These are phyloP conservation scores for Podotricha telesiphe DNA, from an alignment of 2,888 invertebrate genomes.

Conservation along the genomic window DNA sequence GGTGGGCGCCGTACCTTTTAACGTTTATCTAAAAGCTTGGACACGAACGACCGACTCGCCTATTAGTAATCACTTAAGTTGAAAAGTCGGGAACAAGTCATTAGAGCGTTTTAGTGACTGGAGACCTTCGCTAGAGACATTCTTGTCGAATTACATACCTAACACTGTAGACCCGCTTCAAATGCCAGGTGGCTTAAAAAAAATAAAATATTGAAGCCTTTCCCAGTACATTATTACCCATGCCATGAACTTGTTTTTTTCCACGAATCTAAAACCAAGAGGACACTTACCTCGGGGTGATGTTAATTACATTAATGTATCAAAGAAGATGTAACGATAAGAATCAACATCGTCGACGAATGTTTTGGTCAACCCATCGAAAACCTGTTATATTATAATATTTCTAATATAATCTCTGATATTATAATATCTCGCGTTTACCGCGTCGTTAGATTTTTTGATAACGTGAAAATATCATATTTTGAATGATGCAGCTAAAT, in stretches of 20 bases:
- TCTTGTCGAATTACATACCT: not conserved
- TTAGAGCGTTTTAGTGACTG: slow-evolving; percentile 47
- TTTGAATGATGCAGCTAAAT: slow-evolving; percentile 1
- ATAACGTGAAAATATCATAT: slow-evolving; percentile 1
- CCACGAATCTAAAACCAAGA: not conserved
- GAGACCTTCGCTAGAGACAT: not conserved
- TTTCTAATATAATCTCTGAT: slow-evolving; percentile 6
- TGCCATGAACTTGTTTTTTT: slow-evolving; percentile 6
- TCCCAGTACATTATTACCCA: slow-evolving; percentile 3
- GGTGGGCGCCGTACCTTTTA: slow-evolving; percentile 53
- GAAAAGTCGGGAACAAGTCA: slow-evolving; percentile 57
- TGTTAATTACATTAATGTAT: slow-evolving; percentile 22
- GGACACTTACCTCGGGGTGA: slow-evolving; percentile 8
- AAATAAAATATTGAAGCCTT: not conserved
- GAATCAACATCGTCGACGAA: not conserved
- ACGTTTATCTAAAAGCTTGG: slow-evolving; percentile 62
- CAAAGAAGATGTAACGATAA: slow-evolving; percentile 18
- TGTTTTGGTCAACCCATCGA: slow-evolving; percentile 9
- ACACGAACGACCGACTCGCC: slow-evolving; percentile 53
- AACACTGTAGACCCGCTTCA: not conserved
- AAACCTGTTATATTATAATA: slow-evolving; percentile 25
- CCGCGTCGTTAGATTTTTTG: slow-evolving; percentile 9
- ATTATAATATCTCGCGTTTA: slow-evolving; percentile 9
- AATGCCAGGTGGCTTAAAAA: not conserved
- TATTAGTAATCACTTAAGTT: slow-evolving; percentile 58